These are phyloP conservation scores for Nysson spinosus DNA, from an alignment of 2,888 invertebrate genomes.

Conservation along the genomic window DNA sequence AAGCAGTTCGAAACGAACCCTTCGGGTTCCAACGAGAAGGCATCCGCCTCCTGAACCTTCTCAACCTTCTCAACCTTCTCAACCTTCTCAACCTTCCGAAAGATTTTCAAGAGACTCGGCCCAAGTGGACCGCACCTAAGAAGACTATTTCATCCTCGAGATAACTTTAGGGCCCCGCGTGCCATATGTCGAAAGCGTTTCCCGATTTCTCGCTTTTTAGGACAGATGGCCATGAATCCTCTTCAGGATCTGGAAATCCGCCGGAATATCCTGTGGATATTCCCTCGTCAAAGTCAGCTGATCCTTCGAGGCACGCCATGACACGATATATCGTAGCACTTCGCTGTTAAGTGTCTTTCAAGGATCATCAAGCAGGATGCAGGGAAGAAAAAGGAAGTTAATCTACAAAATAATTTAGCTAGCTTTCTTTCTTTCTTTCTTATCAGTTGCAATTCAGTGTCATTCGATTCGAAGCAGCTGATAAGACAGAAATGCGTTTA, in stretches of 20 bases:
- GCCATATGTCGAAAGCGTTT: conserved; percentile 72
- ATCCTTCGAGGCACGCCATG: background rate
- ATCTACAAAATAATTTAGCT: too few species aligned
- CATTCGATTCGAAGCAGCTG: too few species aligned
- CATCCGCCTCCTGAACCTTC: conserved; percentile 1
- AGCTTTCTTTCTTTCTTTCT: too few species aligned
- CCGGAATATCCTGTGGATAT: background rate
- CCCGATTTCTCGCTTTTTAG: conserved; percentile 64
- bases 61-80: background rate
- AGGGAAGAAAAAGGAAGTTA: too few species aligned
- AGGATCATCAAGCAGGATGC: too few species aligned
- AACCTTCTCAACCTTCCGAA: too few species aligned
- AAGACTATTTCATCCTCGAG: conserved; percentile 44
- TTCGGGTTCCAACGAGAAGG: background rate
- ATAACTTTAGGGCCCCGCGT: conserved; percentile 65
- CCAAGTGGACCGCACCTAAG: conserved; percentile 15
- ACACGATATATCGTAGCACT: conserved; percentile 3
- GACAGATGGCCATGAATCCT: conserved; percentile 67
- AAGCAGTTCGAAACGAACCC: background rate
- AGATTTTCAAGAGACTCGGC: conserved; percentile 32
- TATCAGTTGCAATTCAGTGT: too few species aligned
- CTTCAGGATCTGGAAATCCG: conserved; percentile 27
- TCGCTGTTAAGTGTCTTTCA: background rate
- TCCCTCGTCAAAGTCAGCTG: conserved; percentile 20
- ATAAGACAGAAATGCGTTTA: too few species aligned